These are phyloP conservation scores for Luscinia megarhynchos DNA, from an alignment of 2,797 vertebrate species.

Conservation along the genomic window DNA sequence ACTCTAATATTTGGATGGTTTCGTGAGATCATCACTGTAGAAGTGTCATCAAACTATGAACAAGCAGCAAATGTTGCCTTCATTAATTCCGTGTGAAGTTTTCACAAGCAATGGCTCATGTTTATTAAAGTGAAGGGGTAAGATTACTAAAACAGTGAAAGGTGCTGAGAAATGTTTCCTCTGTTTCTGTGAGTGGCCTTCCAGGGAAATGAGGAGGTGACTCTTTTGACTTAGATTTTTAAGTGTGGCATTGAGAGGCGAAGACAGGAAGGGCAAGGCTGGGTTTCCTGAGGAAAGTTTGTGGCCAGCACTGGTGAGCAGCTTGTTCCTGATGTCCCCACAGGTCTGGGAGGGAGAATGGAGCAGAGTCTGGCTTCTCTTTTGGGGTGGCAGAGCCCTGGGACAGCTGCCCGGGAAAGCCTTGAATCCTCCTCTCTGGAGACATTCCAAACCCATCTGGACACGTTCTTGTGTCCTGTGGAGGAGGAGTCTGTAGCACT, in stretches of 20 bases:
- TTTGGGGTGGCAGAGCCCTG: neutral
- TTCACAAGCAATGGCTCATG: neutral
- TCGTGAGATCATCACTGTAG: neutral
- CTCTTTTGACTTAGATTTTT: neutral
- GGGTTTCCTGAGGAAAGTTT: neutral
- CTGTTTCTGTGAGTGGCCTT: neutral
- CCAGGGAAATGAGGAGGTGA: neutral
- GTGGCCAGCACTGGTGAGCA: accelerated
- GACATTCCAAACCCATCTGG: too few species aligned
- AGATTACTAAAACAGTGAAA: neutral
- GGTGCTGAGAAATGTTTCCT: neutral
- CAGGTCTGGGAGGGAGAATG: neutral
- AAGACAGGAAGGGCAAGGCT: neutral
- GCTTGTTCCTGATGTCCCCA: neutral
- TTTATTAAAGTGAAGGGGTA: neutral
- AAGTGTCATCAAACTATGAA: neutral
- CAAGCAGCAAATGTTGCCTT: neutral
- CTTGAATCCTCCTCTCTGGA: neutral
- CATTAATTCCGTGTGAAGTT: neutral
- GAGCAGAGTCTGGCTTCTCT: neutral
- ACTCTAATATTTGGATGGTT: neutral
- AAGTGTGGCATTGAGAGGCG: neutral
- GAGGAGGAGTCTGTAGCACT: neutral
- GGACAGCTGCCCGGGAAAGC: neutral
- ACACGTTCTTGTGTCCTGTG: neutral